These are phyloP conservation scores for Ormyrus rosae DNA, from an alignment of 2,888 invertebrate genomes.

Conservation along the genomic window DNA sequence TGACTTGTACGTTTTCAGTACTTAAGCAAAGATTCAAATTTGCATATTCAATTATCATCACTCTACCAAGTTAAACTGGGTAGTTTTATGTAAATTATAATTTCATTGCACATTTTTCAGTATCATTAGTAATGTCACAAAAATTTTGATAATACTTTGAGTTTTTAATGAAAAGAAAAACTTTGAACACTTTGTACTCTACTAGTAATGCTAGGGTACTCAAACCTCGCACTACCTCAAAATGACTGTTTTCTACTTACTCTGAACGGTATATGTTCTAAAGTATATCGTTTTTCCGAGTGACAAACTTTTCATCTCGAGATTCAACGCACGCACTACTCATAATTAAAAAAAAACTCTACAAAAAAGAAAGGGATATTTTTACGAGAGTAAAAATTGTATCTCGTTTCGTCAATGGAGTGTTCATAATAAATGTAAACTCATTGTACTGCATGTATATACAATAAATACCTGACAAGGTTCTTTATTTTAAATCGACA, in stretches of 20 bases:
- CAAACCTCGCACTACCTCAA: constrained; percentile 32
- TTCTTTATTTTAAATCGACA: constrained; percentile 58
- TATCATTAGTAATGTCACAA: not conserved
- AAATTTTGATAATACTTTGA: not conserved
- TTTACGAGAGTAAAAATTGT: constrained; percentile 47
- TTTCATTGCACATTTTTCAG: not conserved
- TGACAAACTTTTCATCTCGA: constrained; percentile 19
- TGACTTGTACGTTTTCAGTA: no score
- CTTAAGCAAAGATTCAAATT: not conserved
- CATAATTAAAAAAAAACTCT: not conserved
- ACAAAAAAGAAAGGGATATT: constrained; percentile 19
- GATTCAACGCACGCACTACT: constrained; percentile 2
- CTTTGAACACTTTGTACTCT: not conserved
- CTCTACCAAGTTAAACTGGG: not conserved
- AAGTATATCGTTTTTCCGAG: constrained; percentile 34
- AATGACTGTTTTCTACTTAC: constrained; percentile 16
- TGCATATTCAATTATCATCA: not conserved
- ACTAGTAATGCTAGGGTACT: constrained; percentile 34
- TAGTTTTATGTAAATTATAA: not conserved
- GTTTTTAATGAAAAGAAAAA: no score
- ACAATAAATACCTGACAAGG: constrained; percentile 57
- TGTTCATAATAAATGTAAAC: constrained; percentile 14
- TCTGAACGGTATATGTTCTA: constrained; percentile 16
- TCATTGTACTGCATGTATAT: constrained; percentile 27
- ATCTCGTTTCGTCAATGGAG: constrained; percentile 19